These are phyloP conservation scores for Camelus bactrianus DNA, from an alignment of 2,113 vertebrate genomes.

Conservation along the genomic window DNA sequence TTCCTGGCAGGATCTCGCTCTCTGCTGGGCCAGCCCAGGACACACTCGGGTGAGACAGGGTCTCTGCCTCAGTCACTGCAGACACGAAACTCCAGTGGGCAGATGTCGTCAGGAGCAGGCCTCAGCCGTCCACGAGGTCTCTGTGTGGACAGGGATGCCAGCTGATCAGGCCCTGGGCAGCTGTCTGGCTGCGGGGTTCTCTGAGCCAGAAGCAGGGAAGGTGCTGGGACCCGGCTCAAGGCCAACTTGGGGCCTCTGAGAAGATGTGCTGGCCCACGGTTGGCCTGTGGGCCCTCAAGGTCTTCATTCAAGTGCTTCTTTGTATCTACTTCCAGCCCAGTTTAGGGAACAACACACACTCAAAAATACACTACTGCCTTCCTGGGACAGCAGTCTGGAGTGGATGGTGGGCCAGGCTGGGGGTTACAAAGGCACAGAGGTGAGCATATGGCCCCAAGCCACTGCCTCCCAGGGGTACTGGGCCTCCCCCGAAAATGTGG, in stretches of 20 bases:
- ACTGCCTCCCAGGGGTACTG: neutral
- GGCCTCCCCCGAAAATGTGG: neutral
- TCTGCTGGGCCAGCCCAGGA: neutral
- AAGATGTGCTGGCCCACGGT: fast-evolving
- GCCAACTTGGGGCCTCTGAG: neutral
- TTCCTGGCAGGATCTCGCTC: neutral
- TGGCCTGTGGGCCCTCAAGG: neutral
- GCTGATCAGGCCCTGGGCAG: neutral
- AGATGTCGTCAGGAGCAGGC: fast-evolving
- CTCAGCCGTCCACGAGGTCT: neutral
- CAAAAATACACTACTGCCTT: neutral
- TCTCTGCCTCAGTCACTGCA: neutral
- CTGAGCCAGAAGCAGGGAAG: neutral
- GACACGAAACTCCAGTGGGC: neutral
- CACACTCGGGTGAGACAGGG: neutral
- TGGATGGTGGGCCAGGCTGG: neutral
- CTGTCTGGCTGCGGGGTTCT: neutral
- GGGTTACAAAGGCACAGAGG: neutral
- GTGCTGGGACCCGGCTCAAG: neutral
- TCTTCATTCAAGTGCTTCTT: too few species aligned
- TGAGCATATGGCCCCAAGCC: fast-evolving
- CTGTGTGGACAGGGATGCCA: fast-evolving
- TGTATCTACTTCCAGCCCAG: neutral
- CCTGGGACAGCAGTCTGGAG: neutral
- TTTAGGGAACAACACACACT: neutral